Percentiles rank a stretch among this genome's conserved stretches.
Evolutionary conservation across 2,113 vertebrate genomes (phyloP).

Genomic region (Morone chrysops): DNA sequence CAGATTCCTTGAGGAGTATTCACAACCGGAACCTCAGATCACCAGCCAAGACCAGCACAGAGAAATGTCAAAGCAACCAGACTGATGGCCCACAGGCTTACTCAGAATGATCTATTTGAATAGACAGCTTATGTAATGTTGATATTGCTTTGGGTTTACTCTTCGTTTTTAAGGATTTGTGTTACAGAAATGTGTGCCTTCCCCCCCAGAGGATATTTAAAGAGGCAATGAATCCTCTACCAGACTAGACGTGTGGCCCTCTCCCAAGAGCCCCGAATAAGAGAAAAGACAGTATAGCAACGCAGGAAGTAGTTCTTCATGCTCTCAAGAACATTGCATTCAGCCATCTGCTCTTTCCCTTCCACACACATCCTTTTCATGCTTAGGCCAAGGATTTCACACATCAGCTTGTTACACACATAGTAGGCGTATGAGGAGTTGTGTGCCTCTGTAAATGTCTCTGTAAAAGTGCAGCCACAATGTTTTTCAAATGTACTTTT

Average conservation of each 20-base stretch:
- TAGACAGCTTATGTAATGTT: neutral
- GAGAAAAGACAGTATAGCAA: neutral
- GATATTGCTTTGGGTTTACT: neutral
- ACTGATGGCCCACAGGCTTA: neutral
- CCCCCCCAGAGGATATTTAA: neutral
- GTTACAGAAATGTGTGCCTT: constrained; percentile 37
- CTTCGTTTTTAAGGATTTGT: neutral
- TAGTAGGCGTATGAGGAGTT: neutral
- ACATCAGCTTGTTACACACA: neutral
- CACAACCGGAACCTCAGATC: constrained; percentile 34
- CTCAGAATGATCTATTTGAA: neutral
- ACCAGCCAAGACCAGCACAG: neutral
- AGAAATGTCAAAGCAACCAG: neutral
- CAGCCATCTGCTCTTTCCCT: neutral
- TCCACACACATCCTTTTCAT: neutral
- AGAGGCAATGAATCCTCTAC: neutral
- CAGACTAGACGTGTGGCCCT: neutral
- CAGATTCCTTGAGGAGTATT: constrained; percentile 82
- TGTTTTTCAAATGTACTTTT: neutral
- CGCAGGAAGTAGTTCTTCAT: neutral
- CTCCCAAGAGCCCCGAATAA: neutral
- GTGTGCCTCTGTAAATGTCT: neutral
- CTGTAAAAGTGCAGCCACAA: neutral
- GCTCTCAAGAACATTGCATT: neutral
- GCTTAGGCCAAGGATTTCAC: neutral